Conservation (phyloP, 2,113 vertebrate species). For the Marmota flaviventris region DNA sequence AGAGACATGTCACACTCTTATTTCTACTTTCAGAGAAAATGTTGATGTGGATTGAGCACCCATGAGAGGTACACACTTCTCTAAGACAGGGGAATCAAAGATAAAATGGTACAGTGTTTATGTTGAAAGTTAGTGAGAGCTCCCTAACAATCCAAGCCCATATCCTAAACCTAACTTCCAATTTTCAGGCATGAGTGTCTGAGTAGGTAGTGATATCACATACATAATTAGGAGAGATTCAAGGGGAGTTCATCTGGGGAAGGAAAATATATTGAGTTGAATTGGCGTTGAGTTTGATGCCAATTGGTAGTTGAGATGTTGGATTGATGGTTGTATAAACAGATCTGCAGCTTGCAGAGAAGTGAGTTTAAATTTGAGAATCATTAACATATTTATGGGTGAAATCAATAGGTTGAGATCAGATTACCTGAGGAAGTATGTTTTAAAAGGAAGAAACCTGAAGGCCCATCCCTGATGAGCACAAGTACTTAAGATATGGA, state of each 20-base stretch:
- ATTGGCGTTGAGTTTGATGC: neutral
- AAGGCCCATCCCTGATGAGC: neutral
- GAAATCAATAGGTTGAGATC: neutral
- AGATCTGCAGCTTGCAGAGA: neutral
- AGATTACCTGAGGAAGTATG: neutral
- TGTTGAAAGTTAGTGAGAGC: neutral
- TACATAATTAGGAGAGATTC: neutral
- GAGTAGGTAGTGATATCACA: neutral
- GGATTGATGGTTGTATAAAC: neutral
- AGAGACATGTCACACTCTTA: neutral
- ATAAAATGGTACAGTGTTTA: neutral
- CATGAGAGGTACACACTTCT: neutral
- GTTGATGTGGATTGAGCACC: neutral
- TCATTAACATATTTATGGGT: neutral
- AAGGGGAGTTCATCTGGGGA: neutral
- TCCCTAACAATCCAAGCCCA: neutral
- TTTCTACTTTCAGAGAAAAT: slow-evolving; percentile 8
- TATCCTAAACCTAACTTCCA: neutral
- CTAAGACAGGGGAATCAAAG: neutral
- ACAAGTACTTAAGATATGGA: neutral
- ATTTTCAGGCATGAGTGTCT: neutral
- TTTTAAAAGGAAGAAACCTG: neutral
- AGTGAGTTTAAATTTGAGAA: neutral
- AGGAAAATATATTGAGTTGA: neutral
- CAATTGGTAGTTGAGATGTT: neutral